These are phyloP conservation scores for Stenchaetothrips biformis DNA, from an alignment of 2,888 invertebrate genomes.

Conservation along the genomic window DNA sequence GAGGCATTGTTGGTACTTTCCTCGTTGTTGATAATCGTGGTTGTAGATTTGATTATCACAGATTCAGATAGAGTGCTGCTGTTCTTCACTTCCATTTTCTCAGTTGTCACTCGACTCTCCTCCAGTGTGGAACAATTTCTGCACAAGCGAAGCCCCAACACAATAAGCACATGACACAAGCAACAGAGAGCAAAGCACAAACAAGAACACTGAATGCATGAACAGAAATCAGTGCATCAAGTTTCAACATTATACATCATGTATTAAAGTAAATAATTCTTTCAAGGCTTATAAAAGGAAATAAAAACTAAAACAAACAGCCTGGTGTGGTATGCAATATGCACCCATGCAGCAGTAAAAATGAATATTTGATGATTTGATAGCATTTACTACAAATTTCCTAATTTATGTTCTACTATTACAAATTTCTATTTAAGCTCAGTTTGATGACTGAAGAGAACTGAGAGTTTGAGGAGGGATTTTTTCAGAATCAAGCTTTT, in stretches of 20 bases:
- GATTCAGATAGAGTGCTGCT: conserved; percentile 13
- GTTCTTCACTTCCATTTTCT: conserved; percentile 9
- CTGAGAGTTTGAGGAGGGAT: too few relatives aligned
- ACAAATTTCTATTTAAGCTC: too few relatives aligned
- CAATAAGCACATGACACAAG: neutral
- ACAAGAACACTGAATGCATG: too few relatives aligned
- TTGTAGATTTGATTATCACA: conserved; percentile 59
- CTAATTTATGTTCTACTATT: too few relatives aligned
- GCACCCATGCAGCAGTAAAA: neutral
- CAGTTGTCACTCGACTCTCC: conserved; percentile 16
- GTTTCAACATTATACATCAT: neutral
- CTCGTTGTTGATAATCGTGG: conserved; percentile 54
- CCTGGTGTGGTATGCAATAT: neutral
- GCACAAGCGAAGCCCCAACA: conserved; percentile 18
- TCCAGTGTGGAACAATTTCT: conserved; percentile 14
- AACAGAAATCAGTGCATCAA: too few relatives aligned
- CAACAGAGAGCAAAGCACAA: conserved; percentile 2
- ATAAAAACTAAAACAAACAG: neutral
- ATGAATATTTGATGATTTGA: neutral
- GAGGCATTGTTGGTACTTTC: conserved; percentile 42
- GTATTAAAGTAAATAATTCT: neutral
- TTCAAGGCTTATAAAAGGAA: neutral
- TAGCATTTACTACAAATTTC: neutral
- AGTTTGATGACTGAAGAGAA: too few relatives aligned
- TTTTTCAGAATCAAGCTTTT: too few relatives aligned